These are phyloP conservation scores for Oncorhynchus nerka DNA, from an alignment of 2,113 vertebrate genomes.

Conservation along the genomic window DNA sequence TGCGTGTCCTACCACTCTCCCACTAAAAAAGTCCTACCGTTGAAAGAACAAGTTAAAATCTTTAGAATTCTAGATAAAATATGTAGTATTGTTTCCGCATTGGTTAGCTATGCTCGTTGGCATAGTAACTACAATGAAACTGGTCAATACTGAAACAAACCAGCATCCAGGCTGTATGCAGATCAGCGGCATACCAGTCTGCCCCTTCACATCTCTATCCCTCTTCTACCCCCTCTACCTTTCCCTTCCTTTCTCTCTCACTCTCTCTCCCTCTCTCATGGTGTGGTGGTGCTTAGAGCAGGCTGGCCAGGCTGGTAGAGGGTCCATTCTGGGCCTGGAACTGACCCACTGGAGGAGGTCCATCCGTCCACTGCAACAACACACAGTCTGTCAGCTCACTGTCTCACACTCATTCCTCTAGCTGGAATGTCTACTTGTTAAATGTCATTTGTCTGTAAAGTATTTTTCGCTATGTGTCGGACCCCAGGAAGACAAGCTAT, in stretches of 20 bases:
- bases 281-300: constrained; percentile 70
- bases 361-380: constrained; percentile 83
- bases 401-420: neutral
- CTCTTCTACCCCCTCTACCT: too few species aligned
- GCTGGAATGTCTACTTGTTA: too few species aligned
- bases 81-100: neutral
- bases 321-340: constrained; percentile 89
- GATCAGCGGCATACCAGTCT: neutral
- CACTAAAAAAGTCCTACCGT: too few species aligned
- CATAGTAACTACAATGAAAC: neutral
- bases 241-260: neutral
- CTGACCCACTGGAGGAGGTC: constrained; percentile 81
- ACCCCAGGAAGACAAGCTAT: too few species aligned
- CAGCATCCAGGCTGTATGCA: neutral
- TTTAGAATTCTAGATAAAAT: too few species aligned
- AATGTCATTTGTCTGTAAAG: too few species aligned
- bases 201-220: neutral
- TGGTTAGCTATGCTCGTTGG: neutral
- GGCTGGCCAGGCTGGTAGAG: constrained; percentile 87
- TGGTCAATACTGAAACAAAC: neutral
- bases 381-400: neutral
- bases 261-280: constrained; percentile 1
- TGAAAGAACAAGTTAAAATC: too few species aligned
- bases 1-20: too few species aligned
- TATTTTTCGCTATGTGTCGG: too few species aligned